Conservation (phyloP, 2,888 invertebrate species). For the Zeuzera pyrina region DNA sequence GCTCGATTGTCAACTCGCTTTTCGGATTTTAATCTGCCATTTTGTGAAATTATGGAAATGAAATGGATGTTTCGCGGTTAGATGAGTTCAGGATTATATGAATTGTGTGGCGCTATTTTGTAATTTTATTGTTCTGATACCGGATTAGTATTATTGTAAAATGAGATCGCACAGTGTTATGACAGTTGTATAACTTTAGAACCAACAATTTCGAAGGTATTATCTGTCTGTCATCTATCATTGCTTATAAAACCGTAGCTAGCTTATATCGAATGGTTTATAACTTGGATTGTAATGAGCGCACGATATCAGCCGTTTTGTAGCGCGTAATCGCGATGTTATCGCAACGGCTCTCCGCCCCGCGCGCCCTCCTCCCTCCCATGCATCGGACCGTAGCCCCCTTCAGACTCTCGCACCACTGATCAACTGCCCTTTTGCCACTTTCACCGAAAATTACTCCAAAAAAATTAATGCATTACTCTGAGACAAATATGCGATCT, state of each 20-base stretch:
- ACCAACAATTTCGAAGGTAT: too few relatives aligned
- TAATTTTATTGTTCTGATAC: conserved; percentile 47
- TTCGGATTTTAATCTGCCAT: conserved; percentile 63
- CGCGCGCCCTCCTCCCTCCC: conserved; percentile 14
- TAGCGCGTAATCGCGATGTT: conserved; percentile 65
- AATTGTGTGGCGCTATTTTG: conserved; percentile 36
- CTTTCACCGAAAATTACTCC: conserved; percentile 11
- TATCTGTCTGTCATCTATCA: too few relatives aligned
- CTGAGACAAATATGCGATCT: too few relatives aligned
- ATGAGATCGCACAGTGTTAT: too few relatives aligned
- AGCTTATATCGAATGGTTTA: too few relatives aligned
- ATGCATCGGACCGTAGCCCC: conserved; percentile 38
- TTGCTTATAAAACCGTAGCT: too few relatives aligned
- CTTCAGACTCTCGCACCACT: conserved; percentile 25
- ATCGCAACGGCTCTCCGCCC: conserved; percentile 29
- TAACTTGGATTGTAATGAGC: too few relatives aligned
- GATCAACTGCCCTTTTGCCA: conserved; percentile 22
- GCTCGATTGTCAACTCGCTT: conserved; percentile 55
- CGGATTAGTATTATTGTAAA: conserved; percentile 37
- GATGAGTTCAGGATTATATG: conserved; percentile 38
- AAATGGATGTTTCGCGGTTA: conserved; percentile 68
- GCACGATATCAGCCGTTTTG: conserved; percentile 54
- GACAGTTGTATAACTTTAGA: too few relatives aligned
- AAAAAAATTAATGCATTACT: too few relatives aligned
- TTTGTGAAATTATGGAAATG: conserved; percentile 67